A percentile compares a stretch with the other conserved stretches of the same genome.
These are phyloP conservation scores for Molossus alvarezi DNA, from an alignment of 2,797 vertebrate species.

Conservation along the genomic window DNA sequence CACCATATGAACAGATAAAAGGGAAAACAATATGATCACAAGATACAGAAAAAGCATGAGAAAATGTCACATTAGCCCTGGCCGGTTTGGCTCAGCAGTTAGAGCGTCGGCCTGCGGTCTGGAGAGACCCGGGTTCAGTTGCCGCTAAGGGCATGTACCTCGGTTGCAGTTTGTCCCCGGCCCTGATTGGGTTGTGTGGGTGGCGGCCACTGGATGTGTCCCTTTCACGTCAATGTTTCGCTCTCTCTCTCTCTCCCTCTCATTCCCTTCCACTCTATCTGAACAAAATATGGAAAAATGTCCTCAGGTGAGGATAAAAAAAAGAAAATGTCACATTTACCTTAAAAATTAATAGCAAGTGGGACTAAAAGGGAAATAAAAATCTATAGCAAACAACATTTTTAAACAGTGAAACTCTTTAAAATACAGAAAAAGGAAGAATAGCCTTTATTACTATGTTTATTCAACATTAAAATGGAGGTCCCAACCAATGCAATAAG, in stretches of 20 bases:
- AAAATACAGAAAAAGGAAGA: slow-evolving; percentile 50
- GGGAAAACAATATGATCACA: slow-evolving; percentile 31
- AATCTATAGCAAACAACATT: not conserved
- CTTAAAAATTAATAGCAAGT: slow-evolving; percentile 32
- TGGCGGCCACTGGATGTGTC: no score
- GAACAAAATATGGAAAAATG: no score
- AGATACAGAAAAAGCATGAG: slow-evolving; percentile 29
- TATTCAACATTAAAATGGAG: not conserved
- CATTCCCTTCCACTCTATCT: no score
- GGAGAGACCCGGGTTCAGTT: no score
- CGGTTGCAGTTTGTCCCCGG: no score
- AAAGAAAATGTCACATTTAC: slow-evolving; percentile 28
- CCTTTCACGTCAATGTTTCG: no score
- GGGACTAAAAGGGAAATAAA: slow-evolving; percentile 12
- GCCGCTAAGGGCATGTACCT: no score
- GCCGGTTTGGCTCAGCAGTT: no score
- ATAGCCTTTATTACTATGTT: not conserved
- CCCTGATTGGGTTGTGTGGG: no score
- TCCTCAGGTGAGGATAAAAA: no score
- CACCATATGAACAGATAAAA: slow-evolving; percentile 15
- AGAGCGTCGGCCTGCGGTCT: no score
- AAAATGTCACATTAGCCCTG: not conserved
- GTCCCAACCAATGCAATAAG: not conserved
- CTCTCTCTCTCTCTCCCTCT: no score
- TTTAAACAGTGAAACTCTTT: slow-evolving; percentile 45